phyloP scores from a whole-genome alignment of 2,113 vertebrate species.

The Pseudorhombus dupliciocellatus region DNA sequence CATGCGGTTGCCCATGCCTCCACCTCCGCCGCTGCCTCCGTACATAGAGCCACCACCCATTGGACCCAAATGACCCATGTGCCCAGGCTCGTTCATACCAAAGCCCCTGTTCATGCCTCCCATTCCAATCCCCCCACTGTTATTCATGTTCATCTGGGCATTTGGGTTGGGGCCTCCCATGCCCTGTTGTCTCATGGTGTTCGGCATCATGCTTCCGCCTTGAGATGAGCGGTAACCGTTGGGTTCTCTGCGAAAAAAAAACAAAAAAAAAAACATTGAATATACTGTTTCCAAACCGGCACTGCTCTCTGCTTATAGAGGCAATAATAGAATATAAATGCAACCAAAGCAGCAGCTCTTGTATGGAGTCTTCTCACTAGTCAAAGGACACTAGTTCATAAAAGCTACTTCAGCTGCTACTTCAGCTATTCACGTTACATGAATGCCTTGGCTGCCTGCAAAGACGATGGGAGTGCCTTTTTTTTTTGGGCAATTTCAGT shows the following conservation, averaged over 20 bases:
- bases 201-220: conserved; percentile 81
- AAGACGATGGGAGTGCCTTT: conserved; percentile 37
- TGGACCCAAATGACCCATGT: conserved; percentile 78
- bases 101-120: conserved; percentile 78
- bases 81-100: conserved; percentile 78
- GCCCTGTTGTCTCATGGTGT: conserved; percentile 79
- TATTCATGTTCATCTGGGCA: conserved; percentile 84
- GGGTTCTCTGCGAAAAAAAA: conserved; percentile 84
- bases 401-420: conserved; percentile 57
- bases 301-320: conserved; percentile 1
- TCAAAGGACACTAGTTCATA: conserved; percentile 20
- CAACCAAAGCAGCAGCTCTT: conserved; percentile 11
- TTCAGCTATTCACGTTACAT: conserved; percentile 45
- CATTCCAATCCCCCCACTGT: conserved; percentile 82
- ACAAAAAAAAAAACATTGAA: conserved; percentile 16
- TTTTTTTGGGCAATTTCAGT: conserved; percentile 21
- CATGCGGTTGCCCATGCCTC: conserved; percentile 72
- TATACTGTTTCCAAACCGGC: background rate
- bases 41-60: conserved; percentile 76
- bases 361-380: conserved; percentile 24
- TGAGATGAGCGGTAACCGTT: conserved; percentile 90
- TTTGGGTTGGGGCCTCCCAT: conserved; percentile 83
- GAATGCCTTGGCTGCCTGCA: conserved; percentile 36
- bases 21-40: conserved; percentile 66
- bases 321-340: conserved; percentile 19